phyloP scores from a whole-genome alignment of 2,888 invertebrate genomes.

The Apamea crenata region DNA sequence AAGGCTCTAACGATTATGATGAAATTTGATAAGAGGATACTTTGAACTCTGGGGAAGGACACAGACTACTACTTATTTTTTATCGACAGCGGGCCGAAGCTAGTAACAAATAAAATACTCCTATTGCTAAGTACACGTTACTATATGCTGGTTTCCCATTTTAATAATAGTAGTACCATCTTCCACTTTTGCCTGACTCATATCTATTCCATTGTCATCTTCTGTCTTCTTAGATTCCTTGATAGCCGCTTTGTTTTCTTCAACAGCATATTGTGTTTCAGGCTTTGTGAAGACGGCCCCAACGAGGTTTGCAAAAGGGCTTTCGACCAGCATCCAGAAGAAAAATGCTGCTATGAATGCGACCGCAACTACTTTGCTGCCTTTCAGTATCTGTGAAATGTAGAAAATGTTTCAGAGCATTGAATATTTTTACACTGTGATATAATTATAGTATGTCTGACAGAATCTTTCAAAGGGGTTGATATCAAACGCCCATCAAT shows the following conservation, averaged over 20 bases:
- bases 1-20: too few relatives aligned
- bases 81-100: too few relatives aligned
- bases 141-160: background rate
- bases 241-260: background rate
- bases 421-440: background rate
- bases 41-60: too few relatives aligned
- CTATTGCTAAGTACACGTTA: background rate
- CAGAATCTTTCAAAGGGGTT: background rate
- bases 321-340: constrained; percentile 37
- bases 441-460: background rate
- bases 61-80: too few relatives aligned
- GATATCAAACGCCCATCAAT: background rate
- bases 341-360: constrained; percentile 19
- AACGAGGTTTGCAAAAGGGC: constrained; percentile 23
- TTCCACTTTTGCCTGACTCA: constrained; percentile 10
- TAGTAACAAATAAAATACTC: background rate
- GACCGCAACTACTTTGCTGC: accelerated
- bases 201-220: constrained; percentile 1
- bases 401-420: background rate
- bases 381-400: background rate
- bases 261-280: background rate
- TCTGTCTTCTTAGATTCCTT: background rate
- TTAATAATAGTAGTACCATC: constrained; percentile 7
- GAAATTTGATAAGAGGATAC: too few relatives aligned
- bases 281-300: background rate